These are phyloP conservation scores for Sylvia atricapilla DNA, from an alignment of 2,113 vertebrate species.

Conservation along the genomic window DNA sequence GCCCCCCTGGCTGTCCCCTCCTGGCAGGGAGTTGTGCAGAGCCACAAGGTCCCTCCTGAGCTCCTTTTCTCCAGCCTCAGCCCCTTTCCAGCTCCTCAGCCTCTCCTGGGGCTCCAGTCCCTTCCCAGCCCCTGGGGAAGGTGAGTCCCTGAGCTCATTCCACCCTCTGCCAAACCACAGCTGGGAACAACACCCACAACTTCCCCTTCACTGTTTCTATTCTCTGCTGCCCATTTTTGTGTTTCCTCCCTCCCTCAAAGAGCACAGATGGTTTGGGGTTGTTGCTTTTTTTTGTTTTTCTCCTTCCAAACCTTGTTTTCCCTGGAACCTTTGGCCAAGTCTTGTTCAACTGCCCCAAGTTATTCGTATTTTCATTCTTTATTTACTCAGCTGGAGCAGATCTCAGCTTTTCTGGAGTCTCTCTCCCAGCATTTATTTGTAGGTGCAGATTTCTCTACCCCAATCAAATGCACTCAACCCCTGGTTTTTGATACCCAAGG, in stretches of 20 bases:
- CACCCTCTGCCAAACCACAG: background rate
- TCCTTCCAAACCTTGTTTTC: background rate
- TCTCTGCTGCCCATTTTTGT: background rate
- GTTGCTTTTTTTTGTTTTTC: accelerated
- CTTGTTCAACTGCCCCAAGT: background rate
- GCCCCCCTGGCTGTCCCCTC: too few species aligned
- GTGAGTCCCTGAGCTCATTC: background rate
- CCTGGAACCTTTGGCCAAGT: background rate
- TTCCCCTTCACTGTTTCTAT: background rate
- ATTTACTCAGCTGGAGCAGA: background rate
- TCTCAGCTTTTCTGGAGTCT: background rate
- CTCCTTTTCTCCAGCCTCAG: background rate
- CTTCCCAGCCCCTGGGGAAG: background rate
- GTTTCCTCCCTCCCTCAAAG: background rate
- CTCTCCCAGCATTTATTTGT: background rate
- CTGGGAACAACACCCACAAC: background rate
- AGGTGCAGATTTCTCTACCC: background rate
- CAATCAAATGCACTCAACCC: accelerated
- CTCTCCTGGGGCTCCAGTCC: background rate
- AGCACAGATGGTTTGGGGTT: background rate
- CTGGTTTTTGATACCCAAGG: background rate
- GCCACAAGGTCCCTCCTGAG: background rate
- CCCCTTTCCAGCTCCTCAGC: background rate
- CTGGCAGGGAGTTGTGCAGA: too few species aligned
- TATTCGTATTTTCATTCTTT: background rate